Evolutionary conservation across 2,113 vertebrate species (phyloP).

Genomic region (Pluvialis apricaria): DNA sequence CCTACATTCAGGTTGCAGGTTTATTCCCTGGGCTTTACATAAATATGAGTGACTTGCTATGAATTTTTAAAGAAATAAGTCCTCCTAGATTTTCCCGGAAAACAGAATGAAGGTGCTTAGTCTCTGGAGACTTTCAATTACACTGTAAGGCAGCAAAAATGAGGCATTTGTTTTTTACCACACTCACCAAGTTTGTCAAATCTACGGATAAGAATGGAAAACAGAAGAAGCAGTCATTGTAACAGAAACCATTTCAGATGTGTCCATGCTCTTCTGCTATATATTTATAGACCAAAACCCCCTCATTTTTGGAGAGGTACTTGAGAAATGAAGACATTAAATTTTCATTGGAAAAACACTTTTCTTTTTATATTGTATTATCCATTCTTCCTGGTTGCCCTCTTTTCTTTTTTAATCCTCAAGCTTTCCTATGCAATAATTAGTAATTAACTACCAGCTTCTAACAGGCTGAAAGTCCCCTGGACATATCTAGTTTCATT

Average conservation of each 20-base stretch:
- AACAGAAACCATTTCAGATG: background rate
- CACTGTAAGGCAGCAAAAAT: background rate
- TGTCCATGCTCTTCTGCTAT: background rate
- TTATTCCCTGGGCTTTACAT: background rate
- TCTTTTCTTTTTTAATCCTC: background rate
- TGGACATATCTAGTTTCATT: background rate
- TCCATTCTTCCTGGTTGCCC: background rate
- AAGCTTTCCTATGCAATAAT: background rate
- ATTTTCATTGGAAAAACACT: background rate
- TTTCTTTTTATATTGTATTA: background rate
- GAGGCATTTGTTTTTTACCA: background rate
- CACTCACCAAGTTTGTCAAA: background rate
- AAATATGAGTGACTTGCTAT: background rate
- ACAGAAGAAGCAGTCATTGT: background rate
- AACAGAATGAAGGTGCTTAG: background rate
- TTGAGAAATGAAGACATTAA: background rate
- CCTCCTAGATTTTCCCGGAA: background rate
- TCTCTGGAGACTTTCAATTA: background rate
- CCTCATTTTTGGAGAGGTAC: background rate
- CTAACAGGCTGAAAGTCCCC: background rate
- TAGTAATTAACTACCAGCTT: background rate
- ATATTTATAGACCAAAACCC: background rate
- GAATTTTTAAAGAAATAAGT: background rate
- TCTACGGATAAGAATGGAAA: background rate
- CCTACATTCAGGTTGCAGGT: background rate